These are phyloP conservation scores for Philonicus albiceps DNA, from an alignment of 2,888 invertebrate species.

Conservation along the genomic window DNA sequence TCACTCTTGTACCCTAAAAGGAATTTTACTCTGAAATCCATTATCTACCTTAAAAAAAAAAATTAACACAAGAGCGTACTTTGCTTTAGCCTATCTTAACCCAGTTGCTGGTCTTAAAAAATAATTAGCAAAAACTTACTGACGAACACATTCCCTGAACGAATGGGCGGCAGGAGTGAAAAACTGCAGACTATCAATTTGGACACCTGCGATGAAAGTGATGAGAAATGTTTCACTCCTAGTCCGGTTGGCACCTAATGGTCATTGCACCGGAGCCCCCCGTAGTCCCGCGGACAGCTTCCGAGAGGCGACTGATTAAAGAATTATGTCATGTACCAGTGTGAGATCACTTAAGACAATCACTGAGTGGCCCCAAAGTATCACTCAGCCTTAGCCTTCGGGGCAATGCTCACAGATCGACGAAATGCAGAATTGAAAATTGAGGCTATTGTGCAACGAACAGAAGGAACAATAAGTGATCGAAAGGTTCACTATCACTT, in stretches of 20 bases:
- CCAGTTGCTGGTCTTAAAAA: not conserved
- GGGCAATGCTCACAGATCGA: not conserved
- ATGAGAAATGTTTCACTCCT: not conserved
- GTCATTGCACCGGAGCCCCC: not conserved
- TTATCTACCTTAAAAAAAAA: not conserved
- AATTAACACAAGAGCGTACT: not conserved
- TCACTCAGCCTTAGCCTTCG: not conserved
- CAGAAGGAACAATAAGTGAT: conserved; percentile 7
- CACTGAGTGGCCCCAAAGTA: not conserved
- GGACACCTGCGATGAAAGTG: not conserved
- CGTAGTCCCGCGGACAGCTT: not conserved
- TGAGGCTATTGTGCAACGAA: not conserved
- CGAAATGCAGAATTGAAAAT: not conserved
- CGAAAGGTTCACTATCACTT: conserved; percentile 32
- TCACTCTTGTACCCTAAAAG: not conserved
- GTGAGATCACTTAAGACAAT: not conserved
- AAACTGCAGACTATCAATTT: not conserved
- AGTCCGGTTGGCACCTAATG: not conserved
- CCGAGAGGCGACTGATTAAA: not conserved
- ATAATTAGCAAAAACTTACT: not conserved
- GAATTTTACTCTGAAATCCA: not conserved
- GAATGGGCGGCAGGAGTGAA: not conserved
- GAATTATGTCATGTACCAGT: conserved; percentile 9
- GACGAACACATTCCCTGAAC: not conserved
- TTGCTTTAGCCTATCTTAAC: not conserved